Evolutionary conservation across 2,888 invertebrate genomes (phyloP).

Genomic region (Spialia ferax): DNA sequence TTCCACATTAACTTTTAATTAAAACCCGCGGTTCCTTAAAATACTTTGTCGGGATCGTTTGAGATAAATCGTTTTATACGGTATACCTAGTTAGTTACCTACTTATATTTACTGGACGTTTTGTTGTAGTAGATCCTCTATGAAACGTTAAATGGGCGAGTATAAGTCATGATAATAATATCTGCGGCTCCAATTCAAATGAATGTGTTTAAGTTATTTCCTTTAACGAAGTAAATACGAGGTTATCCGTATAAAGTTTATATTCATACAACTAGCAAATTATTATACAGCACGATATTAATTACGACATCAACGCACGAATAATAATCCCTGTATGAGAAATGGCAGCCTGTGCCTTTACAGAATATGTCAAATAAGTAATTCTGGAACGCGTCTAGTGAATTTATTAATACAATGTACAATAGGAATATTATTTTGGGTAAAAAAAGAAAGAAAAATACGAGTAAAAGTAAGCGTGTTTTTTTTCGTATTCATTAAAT

Average conservation of each 20-base stretch:
- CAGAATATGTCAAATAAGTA: constrained; percentile 11
- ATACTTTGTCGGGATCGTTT: neutral
- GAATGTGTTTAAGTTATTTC: constrained; percentile 13
- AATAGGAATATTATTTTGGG: neutral
- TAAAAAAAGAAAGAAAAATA: no score
- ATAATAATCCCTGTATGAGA: constrained; percentile 34
- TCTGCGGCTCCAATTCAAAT: constrained; percentile 10
- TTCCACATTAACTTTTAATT: neutral
- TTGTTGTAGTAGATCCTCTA: no score
- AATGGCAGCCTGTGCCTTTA: constrained; percentile 10
- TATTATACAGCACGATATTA: constrained; percentile 35
- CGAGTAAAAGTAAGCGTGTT: no score
- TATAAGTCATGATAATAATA: no score
- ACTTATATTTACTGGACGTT: no score
- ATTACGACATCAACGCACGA: constrained; percentile 32
- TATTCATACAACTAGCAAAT: constrained; percentile 16
- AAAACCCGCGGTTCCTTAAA: neutral
- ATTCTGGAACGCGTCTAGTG: neutral
- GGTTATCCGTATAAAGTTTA: constrained; percentile 20
- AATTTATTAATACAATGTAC: neutral
- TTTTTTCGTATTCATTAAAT: neutral
- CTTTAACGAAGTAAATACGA: constrained; percentile 21
- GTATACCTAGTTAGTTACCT: no score
- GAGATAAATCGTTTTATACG: neutral
- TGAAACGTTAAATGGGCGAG: no score